Base-by-base conservation (phyloP, 1,140 invertebrate genomes). In the Sogatella furcifera region DNA sequence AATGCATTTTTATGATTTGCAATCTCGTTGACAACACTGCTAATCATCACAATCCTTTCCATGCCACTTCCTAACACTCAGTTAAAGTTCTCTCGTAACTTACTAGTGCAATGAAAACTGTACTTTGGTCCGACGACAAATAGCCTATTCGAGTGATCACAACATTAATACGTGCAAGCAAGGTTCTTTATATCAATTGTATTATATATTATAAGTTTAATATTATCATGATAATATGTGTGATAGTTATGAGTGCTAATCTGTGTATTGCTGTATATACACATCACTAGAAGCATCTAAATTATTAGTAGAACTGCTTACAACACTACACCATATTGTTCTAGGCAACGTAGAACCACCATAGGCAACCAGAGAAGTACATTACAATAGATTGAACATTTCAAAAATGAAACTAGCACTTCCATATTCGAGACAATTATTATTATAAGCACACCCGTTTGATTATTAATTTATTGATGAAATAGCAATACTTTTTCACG, bases 261-360 rank as follows among this genome's bases (percentile, higher is more conserved):
- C 38, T 19, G 11, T 52, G 46, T 59, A 59, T 59, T 52, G 57
- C 57, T 59, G 57, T 59, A 59, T 59, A 59, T 59, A 59, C 57
- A 59, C 57, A 59, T 59, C 44, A 59, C 57, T 59, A 22, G n/a
- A 59, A 59, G 57, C 57, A 15, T 52, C 57, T 59, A 28, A 28
- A 28, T 28, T 28, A 28, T 28, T 28, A 28, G 24, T 28, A 28
- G 24, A 28, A 28, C 24, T 28, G 24, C 24, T 28, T 28, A 28
- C 24, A 28, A 28, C 24, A 28, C 24, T 28, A 28, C 24, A 28
- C 24, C 24, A 28, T 28, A 28, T 28, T 28, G 24, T 28, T 28
- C 24, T 28, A 28, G 24, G 24, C 24, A 28, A 28, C 24, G 24
- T 28, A 28, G 24, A 28, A 28, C 24, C 24, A 28, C 24, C 24